Evolutionary conservation across 2,888 invertebrate species (phyloP).

Genomic region (Cheilosia vulpina): DNA sequence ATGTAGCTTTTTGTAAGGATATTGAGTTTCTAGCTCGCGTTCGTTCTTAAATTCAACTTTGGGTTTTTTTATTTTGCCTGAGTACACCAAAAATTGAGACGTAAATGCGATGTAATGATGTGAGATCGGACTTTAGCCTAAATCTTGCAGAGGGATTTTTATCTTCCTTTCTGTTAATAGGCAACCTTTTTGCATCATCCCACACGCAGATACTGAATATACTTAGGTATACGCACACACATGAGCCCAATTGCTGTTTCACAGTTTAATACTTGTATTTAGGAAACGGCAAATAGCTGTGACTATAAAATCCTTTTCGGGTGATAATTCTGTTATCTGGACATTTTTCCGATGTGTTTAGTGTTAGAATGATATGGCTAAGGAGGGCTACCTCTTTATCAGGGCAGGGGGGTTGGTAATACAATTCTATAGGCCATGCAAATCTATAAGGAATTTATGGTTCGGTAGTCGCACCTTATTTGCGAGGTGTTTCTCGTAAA

Average conservation of each 20-base stretch:
- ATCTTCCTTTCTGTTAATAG: constrained; percentile 69
- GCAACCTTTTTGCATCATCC: constrained; percentile 69
- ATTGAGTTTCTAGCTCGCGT: constrained; percentile 13
- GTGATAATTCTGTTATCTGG: constrained; percentile 72
- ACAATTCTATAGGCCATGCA: constrained; percentile 21
- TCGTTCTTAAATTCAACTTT: constrained; percentile 27
- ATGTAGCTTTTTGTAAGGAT: background rate
- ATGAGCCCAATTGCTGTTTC: constrained; percentile 38
- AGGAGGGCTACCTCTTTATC: constrained; percentile 52
- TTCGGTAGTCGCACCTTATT: constrained; percentile 54
- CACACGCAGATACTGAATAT: background rate
- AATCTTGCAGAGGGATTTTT: constrained; percentile 70
- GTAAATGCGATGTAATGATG: constrained; percentile 73
- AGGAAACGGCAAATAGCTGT: constrained; percentile 54
- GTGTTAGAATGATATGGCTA: constrained; percentile 58
- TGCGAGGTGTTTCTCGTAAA: background rate
- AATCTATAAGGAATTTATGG: constrained; percentile 51
- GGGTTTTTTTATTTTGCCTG: constrained; percentile 28
- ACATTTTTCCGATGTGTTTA: constrained; percentile 66
- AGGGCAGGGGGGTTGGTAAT: constrained; percentile 40
- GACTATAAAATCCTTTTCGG: constrained; percentile 69
- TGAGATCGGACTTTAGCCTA: constrained; percentile 67
- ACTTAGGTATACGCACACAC: constrained; percentile 12
- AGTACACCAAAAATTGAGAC: constrained; percentile 61
- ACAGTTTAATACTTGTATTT: constrained; percentile 55